Percentiles rank a stretch among this genome's conserved stretches.
Evolutionary conservation across 92 coral and sea anemone species (phyloP).

Genomic region (Nematostella vectensis): DNA sequence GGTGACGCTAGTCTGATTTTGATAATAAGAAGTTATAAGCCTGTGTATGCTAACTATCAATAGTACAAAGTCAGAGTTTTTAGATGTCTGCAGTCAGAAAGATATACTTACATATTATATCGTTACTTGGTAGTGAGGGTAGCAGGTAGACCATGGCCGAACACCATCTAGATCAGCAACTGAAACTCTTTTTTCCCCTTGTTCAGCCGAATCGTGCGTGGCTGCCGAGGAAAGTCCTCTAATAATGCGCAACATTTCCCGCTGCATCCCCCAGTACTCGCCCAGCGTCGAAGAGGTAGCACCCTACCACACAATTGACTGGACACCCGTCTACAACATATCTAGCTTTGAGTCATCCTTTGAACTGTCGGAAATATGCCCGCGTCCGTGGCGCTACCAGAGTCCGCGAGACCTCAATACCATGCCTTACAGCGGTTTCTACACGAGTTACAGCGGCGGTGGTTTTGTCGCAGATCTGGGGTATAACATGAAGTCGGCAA

Average conservation of each 20-base stretch:
- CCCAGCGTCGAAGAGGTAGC: conserved; percentile 17
- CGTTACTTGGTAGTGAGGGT: too few relatives aligned
- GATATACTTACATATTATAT: too few relatives aligned
- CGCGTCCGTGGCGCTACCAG: conserved; percentile 63
- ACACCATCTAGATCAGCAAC: too few relatives aligned
- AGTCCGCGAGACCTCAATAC: conserved; percentile 25
- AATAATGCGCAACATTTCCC: conserved; percentile 5
- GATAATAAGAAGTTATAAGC: too few relatives aligned
- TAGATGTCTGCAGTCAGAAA: too few relatives aligned
- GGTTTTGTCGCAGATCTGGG: conserved; percentile 85
- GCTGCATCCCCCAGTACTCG: conserved; percentile 48
- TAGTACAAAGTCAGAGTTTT: too few relatives aligned
- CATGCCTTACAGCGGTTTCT: conserved; percentile 22
- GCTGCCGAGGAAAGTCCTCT: not conserved
- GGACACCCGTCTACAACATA: conserved; percentile 34
- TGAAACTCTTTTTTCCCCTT: too few relatives aligned
- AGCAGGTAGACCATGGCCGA: too few relatives aligned
- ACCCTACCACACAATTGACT: conserved; percentile 36
- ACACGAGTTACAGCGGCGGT: conserved; percentile 44
- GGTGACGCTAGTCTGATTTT: too few relatives aligned
- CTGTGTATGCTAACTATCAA: too few relatives aligned
- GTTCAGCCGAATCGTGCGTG: conserved; percentile 5
- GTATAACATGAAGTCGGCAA: conserved; percentile 50
- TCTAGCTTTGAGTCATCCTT: conserved; percentile 3
- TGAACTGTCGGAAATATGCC: conserved; percentile 33